Percentiles rank a stretch among this genome's conserved stretches.
Conservation (phyloP, 2,888 invertebrate species). For the Bhutanitis thaidina region DNA sequence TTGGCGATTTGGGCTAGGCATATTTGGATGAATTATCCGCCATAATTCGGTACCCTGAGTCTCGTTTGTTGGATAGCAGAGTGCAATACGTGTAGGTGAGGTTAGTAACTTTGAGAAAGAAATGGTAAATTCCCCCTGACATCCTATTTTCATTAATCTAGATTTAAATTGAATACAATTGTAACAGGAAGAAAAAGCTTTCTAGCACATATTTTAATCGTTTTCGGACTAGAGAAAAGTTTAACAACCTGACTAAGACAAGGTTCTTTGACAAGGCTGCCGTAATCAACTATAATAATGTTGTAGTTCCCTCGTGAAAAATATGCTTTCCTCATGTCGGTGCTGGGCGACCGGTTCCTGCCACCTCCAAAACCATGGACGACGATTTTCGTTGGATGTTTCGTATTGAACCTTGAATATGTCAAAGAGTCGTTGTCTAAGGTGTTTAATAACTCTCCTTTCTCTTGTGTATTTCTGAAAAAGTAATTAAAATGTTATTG, state of each 20-base stretch:
- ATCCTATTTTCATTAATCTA: too few relatives aligned
- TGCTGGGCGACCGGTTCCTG: constrained; percentile 88
- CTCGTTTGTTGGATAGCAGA: too few relatives aligned
- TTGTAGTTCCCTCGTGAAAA: constrained; percentile 90
- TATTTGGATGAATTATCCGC: too few relatives aligned
- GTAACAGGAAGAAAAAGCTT: too few relatives aligned
- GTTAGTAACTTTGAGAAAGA: too few relatives aligned
- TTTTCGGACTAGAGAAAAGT: neutral
- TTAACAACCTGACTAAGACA: constrained; percentile 85
- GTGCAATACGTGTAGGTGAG: too few relatives aligned
- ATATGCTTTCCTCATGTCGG: constrained; percentile 91
- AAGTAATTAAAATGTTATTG: neutral
- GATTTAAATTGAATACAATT: too few relatives aligned
- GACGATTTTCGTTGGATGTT: constrained; percentile 90
- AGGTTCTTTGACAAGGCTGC: constrained; percentile 88
- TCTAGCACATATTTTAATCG: too few relatives aligned
- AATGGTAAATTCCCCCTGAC: too few relatives aligned
- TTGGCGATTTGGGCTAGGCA: too few relatives aligned
- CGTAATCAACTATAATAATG: constrained; percentile 93
- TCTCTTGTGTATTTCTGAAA: constrained; percentile 85
- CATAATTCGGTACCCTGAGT: too few relatives aligned
- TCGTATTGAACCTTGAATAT: constrained; percentile 87
- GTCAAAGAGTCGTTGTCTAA: constrained; percentile 84
- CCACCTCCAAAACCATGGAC: constrained; percentile 96
- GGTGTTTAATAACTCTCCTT: constrained; percentile 86